Conservation (phyloP, 1,140 invertebrate genomes). For the Achatina immaculata region DNA sequence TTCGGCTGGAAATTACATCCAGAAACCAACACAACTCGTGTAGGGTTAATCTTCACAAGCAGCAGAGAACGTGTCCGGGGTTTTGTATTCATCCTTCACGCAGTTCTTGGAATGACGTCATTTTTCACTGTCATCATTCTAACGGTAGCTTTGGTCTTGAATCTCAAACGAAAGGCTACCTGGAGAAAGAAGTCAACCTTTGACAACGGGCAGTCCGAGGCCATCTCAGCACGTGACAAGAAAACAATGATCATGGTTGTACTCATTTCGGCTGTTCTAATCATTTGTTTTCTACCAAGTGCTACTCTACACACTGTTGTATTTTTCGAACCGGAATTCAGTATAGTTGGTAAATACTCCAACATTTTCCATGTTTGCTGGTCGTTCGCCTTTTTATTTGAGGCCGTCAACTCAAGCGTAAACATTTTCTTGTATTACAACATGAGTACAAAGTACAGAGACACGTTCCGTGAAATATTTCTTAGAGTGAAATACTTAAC, state of each 20-base stretch:
- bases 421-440: conserved; percentile 27
- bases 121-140: background rate
- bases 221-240: background rate
- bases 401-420: conserved; percentile 9
- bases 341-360: background rate
- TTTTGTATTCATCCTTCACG: background rate
- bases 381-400: conserved; percentile 19
- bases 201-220: background rate
- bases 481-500: background rate
- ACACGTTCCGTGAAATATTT: conserved; percentile 1
- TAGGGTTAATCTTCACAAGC: background rate
- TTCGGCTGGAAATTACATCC: conserved; percentile 8
- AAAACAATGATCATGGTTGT: conserved; percentile 6
- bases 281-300: background rate
- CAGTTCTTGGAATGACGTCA: background rate
- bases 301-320: background rate
- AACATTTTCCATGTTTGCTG: conserved; percentile 9
- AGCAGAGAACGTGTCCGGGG: background rate
- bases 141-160: background rate
- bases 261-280: background rate
- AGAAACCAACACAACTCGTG: background rate
- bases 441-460: conserved; percentile 23
- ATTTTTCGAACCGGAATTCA: conserved; percentile 22
- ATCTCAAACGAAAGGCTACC: background rate
- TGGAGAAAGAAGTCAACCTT: background rate